Base-by-base conservation (phyloP, 2,888 invertebrate species). In the Caenorhabditis sp. region DNA sequence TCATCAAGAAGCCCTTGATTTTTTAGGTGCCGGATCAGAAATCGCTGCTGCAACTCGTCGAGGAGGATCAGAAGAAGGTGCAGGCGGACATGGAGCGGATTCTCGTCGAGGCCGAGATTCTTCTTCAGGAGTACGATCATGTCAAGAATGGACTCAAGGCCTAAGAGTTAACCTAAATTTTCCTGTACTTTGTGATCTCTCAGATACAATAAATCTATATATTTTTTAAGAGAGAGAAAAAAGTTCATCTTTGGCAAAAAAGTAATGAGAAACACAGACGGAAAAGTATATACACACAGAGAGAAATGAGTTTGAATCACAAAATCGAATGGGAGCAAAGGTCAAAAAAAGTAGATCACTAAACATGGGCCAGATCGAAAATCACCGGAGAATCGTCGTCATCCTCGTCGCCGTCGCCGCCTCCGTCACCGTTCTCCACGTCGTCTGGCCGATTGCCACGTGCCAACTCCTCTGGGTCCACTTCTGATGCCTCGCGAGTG, bases 341-440 rank as follows among this genome's bases (percentile, higher is more conserved):
- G 22, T 24, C 22, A 19, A 12, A 26, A 54, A 26, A 54, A 54
- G 26, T 24, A n/a, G 14, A 6, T 51, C 59, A n/a, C n/a, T 51
- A 87, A 66, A 79, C 73, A 54, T 75, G 68, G 7, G 85, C 85
- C 44, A 89, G 58, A 61, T 88, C 88, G 47, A 88, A 89, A 49
- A 89, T 86, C 14, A 89, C 85, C 24, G 89, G 89, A 19, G 86
- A 84, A n/a, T 89, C 88, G 59, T 89, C 89, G 22, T 87, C 88
- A 6, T 80, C 84, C 19, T 88, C 85, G 14, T 80, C 83, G 1
- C 63, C 66, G 0, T 54, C 72, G 19, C 74, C 74, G 28, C 86
- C 19, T 14, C 19, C 87, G 10, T 63, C 74, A 6, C 85, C 87
- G 41, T n/a, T n/a, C n/a, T 85, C 85, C 5, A 86, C 85, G 31